Conservation (phyloP, 2,797 vertebrate species). For the Melanotaenia trifasciata region DNA sequence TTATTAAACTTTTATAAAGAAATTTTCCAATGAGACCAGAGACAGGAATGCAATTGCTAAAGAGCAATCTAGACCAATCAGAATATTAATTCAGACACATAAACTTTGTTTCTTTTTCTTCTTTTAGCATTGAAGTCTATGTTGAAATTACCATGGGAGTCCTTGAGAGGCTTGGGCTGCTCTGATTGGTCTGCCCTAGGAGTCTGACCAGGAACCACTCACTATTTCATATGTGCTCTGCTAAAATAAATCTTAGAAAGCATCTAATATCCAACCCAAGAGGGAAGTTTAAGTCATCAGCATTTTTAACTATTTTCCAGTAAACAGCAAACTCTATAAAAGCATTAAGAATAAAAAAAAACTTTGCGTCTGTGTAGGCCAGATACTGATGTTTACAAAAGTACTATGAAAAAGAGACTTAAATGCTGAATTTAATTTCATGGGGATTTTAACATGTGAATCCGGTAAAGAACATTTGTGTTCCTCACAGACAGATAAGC, state of each 20-base stretch:
- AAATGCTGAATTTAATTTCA: not conserved
- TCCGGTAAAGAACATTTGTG: not conserved
- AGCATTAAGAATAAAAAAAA: not conserved
- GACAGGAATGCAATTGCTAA: constrained; percentile 11
- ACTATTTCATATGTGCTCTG: not conserved
- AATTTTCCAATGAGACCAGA: not conserved
- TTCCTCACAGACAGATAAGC: constrained; percentile 91
- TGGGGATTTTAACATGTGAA: constrained; percentile 8
- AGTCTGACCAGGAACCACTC: not conserved
- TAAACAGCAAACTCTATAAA: too few species aligned
- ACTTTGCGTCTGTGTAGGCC: too few species aligned
- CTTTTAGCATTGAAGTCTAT: not conserved
- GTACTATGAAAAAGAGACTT: not conserved
- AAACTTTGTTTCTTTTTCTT: not conserved
- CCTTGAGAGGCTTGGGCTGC: not conserved
- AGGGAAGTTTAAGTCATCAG: too few species aligned
- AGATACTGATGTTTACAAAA: not conserved
- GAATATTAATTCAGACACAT: not conserved
- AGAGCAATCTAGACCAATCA: not conserved
- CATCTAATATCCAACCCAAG: not conserved
- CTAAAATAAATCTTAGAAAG: too few species aligned
- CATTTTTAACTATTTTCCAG: too few species aligned
- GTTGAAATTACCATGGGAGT: not conserved
- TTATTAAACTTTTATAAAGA: constrained; percentile 52
- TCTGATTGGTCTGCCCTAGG: not conserved